Conservation (phyloP, 2,888 invertebrate species). For the Eupithecia exiguata region DNA sequence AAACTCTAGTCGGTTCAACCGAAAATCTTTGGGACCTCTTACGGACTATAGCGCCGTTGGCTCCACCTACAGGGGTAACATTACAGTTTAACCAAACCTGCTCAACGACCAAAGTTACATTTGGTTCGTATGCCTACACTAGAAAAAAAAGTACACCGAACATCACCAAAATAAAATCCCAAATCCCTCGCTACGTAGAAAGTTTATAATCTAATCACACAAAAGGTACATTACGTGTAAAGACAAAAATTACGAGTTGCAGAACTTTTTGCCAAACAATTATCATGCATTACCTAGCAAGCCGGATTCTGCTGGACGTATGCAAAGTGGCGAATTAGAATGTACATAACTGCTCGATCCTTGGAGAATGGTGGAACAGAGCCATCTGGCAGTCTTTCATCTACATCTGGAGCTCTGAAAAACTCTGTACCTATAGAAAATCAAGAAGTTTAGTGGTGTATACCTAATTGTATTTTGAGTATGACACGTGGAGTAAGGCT, state of each 20-base stretch:
- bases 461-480: too few species aligned
- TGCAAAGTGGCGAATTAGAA: slow-evolving; percentile 42
- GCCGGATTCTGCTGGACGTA: slow-evolving; percentile 37
- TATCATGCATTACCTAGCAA: slow-evolving; percentile 61
- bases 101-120: too few species aligned
- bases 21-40: too few species aligned
- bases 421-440: not conserved
- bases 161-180: not conserved
- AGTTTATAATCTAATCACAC: slow-evolving; percentile 33
- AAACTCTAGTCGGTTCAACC: too few species aligned
- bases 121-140: too few species aligned
- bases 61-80: too few species aligned
- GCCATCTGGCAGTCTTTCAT: not conserved
- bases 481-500: too few species aligned
- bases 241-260: slow-evolving; percentile 39
- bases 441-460: too few species aligned
- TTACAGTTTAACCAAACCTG: too few species aligned
- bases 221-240: slow-evolving; percentile 2
- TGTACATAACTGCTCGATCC: slow-evolving; percentile 43
- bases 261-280: slow-evolving; percentile 62
- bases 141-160: not conserved
- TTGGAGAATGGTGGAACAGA: slow-evolving; percentile 23
- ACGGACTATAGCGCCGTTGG: too few species aligned
- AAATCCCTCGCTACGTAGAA: slow-evolving; percentile 12
- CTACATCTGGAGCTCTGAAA: not conserved